Conservation (phyloP, 2,113 vertebrate genomes). For the Cairina moschata region DNA sequence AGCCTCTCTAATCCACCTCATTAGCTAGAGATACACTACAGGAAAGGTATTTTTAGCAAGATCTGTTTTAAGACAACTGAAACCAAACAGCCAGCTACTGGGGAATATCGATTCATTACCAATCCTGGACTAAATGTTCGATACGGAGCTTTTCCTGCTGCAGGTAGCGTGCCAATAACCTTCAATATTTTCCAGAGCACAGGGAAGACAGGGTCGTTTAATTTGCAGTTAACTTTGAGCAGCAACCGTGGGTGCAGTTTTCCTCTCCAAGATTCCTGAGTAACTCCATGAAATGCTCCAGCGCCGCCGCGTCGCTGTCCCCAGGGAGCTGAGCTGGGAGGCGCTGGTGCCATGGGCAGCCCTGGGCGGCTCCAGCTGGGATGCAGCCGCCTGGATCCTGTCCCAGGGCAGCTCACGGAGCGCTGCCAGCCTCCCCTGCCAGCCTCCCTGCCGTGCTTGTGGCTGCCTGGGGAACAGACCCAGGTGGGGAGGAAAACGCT, state of each 20-base stretch:
- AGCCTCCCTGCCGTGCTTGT: fast-evolving
- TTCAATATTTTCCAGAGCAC: constrained; percentile 44
- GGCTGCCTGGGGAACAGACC: fast-evolving
- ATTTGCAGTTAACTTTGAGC: background rate
- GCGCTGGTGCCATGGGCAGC: background rate
- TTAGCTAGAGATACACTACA: constrained; percentile 49
- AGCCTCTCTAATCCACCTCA: constrained; percentile 33
- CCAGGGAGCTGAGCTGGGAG: background rate
- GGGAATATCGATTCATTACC: constrained; percentile 62
- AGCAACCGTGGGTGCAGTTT: background rate
- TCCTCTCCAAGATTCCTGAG: background rate
- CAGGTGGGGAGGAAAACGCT: fast-evolving
- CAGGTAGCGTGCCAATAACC: constrained; percentile 42
- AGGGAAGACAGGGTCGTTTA: background rate
- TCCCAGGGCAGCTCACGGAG: background rate
- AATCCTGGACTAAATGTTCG: constrained; percentile 48
- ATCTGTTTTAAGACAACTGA: constrained; percentile 63
- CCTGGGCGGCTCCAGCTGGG: fast-evolving
- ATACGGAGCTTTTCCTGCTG: constrained; percentile 52
- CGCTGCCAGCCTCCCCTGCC: fast-evolving
- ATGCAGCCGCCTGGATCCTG: background rate
- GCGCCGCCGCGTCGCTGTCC: background rate
- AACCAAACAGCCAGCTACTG: constrained; percentile 51
- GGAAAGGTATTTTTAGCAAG: constrained; percentile 70
- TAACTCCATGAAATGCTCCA: background rate